Base-by-base conservation (phyloP, 2,797 vertebrate genomes). In the Sebastes iracundus region DNA sequence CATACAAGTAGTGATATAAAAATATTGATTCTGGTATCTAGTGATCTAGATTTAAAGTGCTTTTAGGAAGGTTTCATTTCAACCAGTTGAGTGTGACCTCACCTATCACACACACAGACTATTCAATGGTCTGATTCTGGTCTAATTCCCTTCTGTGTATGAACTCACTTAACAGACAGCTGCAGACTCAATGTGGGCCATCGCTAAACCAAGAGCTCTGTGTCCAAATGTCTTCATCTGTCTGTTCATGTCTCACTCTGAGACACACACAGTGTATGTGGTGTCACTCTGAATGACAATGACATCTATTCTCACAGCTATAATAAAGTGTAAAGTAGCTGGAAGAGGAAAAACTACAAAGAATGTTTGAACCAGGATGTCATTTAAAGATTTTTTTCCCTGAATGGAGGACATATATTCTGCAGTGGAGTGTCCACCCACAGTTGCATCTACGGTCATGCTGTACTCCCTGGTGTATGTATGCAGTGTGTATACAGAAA, bases 401-500 rank as follows among this genome's bases (percentile, higher is more conserved):
- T 75, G 49, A 84, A 76, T 72, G 33, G 32, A 70, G 74, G 49
- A 82, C 30, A 25, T 63, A 20, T 69, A 20, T 69, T 80, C 67
- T 70, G 75, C 30, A 22, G 46, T 23, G 0, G 46, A 35, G 30
- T 38, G 49, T 78, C 64, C 72, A 72, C 76, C 70, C 59, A 79
- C 62, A 16, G 49, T 66, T 65, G 32, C 53, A 78, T 84, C 63
- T 73, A 65, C 11, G 35, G 46, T 67, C 66, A 27, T 23, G 55
- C n/a, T 85, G 65, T 62, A 52, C 62, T 85, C 30, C 23, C 42
- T 20, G 75, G 64, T 64, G 80, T 38, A 66, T 33, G 27, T 38
- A 66, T 33, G 27, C 30, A 69, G 38, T 38, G 68, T 79, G 61
- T 74, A 66, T 56, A 73, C 53, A 65, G 18, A 7, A 42, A 71